phyloP scores from a whole-genome alignment of 1,140 invertebrate genomes.

The Listronotus bonariensis region DNA sequence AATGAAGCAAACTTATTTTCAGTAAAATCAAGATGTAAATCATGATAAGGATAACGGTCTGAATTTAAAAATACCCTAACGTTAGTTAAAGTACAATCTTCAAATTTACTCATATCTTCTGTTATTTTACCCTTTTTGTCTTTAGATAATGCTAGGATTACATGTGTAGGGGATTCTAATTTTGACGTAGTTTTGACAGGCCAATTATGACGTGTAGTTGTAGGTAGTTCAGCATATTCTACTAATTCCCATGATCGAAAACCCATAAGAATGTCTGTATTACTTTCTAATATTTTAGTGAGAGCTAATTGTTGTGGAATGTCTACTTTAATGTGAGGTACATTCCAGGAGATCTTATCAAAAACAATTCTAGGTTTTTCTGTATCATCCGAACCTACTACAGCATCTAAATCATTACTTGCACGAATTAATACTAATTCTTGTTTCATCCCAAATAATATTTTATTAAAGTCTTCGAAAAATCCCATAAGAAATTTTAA shows the following conservation, averaged over 20 bases:
- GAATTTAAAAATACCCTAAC: slow-evolving; percentile 9
- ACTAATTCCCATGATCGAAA: slow-evolving; percentile 13
- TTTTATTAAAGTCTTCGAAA: too few species aligned
- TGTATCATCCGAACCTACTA: background rate
- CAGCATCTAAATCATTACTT: background rate
- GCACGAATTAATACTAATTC: too few species aligned
- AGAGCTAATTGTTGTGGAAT: slow-evolving; percentile 18
- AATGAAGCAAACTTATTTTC: slow-evolving; percentile 17
- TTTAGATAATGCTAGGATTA: slow-evolving; percentile 1
- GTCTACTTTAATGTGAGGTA: slow-evolving; percentile 14
- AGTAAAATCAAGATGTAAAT: slow-evolving; percentile 14
- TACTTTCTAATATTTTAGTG: slow-evolving; percentile 17
- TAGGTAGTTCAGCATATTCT: background rate
- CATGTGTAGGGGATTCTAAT: slow-evolving; percentile 5
- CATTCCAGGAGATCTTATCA: slow-evolving; percentile 2
- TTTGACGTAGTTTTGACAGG: slow-evolving; percentile 4
- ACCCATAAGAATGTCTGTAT: slow-evolving; percentile 7
- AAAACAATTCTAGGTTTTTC: slow-evolving; percentile 7
- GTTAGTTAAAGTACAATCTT: slow-evolving; percentile 5
- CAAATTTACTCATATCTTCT: slow-evolving; percentile 21
- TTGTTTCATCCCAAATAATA: too few species aligned
- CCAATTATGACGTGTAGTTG: background rate
- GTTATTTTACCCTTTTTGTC: background rate
- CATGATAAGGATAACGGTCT: slow-evolving; percentile 11
- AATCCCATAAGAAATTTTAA: too few species aligned